Conservation (phyloP, 2,797 vertebrate species). For the Anableps anableps region DNA sequence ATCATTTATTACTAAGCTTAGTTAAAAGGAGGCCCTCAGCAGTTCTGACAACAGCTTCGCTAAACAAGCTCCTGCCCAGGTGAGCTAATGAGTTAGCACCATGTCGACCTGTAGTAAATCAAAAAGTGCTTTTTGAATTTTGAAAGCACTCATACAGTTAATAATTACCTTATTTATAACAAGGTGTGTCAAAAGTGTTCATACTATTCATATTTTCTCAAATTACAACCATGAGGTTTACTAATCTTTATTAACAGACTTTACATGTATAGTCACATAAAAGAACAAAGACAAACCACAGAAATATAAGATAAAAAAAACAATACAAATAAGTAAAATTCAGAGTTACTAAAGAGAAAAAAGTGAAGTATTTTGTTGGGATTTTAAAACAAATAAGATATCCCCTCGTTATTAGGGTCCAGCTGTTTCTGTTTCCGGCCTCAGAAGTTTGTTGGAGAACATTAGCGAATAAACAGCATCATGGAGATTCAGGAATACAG, state of each 20-base stretch:
- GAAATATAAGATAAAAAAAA: too few species aligned
- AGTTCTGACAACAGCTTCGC: conserved; percentile 47
- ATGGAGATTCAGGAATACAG: neutral
- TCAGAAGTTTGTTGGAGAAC: too few species aligned
- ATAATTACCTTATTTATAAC: conserved; percentile 19
- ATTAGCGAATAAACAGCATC: too few species aligned
- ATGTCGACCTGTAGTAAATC: conserved; percentile 25
- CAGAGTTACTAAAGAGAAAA: too few species aligned
- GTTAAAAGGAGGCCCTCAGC: conserved; percentile 64
- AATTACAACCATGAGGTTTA: neutral
- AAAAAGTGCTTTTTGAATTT: conserved; percentile 28
- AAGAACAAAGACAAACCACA: too few species aligned
- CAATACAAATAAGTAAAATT: too few species aligned
- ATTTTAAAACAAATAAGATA: too few species aligned
- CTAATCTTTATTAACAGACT: too few species aligned
- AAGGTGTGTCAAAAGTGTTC: neutral
- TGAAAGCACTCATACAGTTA: conserved; percentile 21
- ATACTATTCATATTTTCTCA: neutral
- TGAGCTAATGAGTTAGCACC: conserved; percentile 32
- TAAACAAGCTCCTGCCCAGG: conserved; percentile 57
- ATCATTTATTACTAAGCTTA: conserved; percentile 64
- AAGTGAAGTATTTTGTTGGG: too few species aligned
- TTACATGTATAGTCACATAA: too few species aligned
- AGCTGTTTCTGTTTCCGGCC: neutral
- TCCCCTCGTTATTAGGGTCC: too few species aligned